These are phyloP conservation scores for Lacerta agilis DNA, from an alignment of 2,797 vertebrate species.

Conservation along the genomic window DNA sequence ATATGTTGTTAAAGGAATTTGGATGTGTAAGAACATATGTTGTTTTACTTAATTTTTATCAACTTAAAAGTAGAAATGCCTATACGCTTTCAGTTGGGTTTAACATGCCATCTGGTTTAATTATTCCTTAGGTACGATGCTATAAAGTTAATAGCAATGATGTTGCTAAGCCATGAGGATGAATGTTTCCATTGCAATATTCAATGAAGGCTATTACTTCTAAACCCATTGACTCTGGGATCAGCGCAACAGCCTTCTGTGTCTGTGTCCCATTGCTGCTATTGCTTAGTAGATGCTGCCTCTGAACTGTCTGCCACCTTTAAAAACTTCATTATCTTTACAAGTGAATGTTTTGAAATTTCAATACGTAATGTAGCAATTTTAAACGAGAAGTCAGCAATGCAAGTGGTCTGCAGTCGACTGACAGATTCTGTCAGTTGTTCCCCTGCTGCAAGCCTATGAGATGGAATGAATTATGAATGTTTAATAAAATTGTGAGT, in stretches of 20 bases:
- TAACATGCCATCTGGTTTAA: conserved; percentile 79
- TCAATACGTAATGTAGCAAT: neutral
- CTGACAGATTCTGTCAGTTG: neutral
- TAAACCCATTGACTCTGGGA: conserved; percentile 57
- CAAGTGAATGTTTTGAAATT: neutral
- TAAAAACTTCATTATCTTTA: neutral
- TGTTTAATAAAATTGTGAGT: neutral
- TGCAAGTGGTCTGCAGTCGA: neutral
- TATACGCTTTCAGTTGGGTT: conserved; percentile 66
- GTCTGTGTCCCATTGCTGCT: conserved; percentile 59
- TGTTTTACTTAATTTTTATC: conserved; percentile 77
- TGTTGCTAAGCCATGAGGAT: conserved; percentile 64
- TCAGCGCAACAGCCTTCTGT: conserved; percentile 65
- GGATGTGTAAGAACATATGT: conserved; percentile 78
- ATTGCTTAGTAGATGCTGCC: conserved; percentile 65
- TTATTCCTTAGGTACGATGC: conserved; percentile 76
- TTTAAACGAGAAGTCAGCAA: neutral
- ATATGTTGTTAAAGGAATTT: conserved; percentile 68
- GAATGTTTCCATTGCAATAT: conserved; percentile 64
- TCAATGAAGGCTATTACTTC: conserved; percentile 56
- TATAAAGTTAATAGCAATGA: conserved; percentile 75
- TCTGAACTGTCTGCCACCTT: conserved; percentile 50
- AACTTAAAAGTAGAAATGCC: conserved; percentile 75
- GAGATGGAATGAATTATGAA: neutral
- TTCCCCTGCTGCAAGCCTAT: neutral